Evolutionary conservation across 2,797 vertebrate genomes (phyloP).

Genomic region (Tolypeutes matacus): DNA sequence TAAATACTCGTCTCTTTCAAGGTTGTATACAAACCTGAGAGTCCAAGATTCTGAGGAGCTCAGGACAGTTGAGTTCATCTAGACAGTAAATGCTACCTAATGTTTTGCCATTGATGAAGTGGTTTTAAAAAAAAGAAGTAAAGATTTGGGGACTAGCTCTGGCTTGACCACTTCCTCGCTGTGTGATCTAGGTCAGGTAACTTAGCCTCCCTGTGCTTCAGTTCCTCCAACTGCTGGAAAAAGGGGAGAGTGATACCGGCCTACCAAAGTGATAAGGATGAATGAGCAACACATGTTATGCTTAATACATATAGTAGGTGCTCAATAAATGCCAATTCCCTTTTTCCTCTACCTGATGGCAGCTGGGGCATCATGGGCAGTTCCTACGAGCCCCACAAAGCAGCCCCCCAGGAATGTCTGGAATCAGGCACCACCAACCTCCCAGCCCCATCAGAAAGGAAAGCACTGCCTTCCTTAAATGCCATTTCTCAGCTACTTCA

Average conservation of each 20-base stretch:
- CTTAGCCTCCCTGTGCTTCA: not conserved
- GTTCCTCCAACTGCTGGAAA: not conserved
- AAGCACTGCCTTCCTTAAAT: not conserved
- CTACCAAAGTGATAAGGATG: not conserved
- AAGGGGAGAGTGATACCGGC: not conserved
- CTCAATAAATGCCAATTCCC: not conserved
- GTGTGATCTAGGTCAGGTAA: not conserved
- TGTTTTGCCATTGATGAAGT: not conserved
- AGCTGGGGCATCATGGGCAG: not conserved
- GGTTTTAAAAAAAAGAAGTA: not conserved
- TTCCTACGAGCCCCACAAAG: not conserved
- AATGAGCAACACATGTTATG: fast-evolving
- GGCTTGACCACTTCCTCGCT: not conserved
- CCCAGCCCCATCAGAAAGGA: not conserved
- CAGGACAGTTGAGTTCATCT: not conserved
- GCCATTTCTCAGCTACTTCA: not conserved
- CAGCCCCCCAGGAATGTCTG: too few relatives aligned
- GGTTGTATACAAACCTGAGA: too few relatives aligned
- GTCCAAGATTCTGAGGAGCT: not conserved
- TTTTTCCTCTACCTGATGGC: not conserved
- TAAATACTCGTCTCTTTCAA: not conserved
- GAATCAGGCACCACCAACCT: not conserved
- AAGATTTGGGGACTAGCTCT: not conserved
- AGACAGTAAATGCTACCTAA: not conserved
- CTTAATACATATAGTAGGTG: fast-evolving